Conservation (phyloP, 2,888 invertebrate genomes). For the Parnassius glacialis region DNA sequence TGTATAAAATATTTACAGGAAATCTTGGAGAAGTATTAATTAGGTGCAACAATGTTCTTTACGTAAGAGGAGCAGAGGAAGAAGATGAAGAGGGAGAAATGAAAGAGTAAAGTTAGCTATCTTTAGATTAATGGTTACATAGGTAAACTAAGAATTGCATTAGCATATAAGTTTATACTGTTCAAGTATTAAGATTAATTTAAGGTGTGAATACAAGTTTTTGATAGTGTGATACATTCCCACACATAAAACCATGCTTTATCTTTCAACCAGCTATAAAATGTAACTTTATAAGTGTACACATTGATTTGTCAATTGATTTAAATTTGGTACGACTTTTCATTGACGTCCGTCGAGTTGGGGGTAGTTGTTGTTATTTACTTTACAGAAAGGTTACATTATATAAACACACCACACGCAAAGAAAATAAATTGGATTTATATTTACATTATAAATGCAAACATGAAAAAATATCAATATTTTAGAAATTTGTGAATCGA, state of each 20-base stretch:
- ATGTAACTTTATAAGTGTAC: no score
- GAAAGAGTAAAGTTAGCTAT: slow-evolving; percentile 84
- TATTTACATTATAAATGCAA: no score
- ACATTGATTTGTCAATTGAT: no score
- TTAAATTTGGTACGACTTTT: no score
- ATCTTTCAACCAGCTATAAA: no score
- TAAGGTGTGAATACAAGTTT: slow-evolving; percentile 14
- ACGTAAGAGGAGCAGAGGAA: slow-evolving; percentile 96
- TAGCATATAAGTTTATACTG: slow-evolving; percentile 21
- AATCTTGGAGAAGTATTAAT: slow-evolving; percentile 98
- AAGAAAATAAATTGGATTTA: no score
- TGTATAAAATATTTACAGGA: slow-evolving; percentile 61
- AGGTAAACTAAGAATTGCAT: slow-evolving; percentile 11
- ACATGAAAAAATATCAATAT: no score
- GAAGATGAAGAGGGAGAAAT: slow-evolving; percentile 99
- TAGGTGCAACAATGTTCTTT: slow-evolving; percentile 97
- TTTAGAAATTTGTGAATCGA: no score
- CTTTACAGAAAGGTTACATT: no score
- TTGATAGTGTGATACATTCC: slow-evolving; percentile 12
- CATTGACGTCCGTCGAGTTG: no score
- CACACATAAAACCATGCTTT: background rate
- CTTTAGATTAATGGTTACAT: slow-evolving; percentile 29
- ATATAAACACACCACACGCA: no score
- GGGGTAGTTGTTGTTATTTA: no score
- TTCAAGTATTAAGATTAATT: slow-evolving; percentile 18